A percentile compares a stretch with the other conserved stretches of the same genome.
These are phyloP conservation scores for Rhopalosiphum nymphaeae DNA, from an alignment of 2,888 invertebrate genomes.

Conservation along the genomic window DNA sequence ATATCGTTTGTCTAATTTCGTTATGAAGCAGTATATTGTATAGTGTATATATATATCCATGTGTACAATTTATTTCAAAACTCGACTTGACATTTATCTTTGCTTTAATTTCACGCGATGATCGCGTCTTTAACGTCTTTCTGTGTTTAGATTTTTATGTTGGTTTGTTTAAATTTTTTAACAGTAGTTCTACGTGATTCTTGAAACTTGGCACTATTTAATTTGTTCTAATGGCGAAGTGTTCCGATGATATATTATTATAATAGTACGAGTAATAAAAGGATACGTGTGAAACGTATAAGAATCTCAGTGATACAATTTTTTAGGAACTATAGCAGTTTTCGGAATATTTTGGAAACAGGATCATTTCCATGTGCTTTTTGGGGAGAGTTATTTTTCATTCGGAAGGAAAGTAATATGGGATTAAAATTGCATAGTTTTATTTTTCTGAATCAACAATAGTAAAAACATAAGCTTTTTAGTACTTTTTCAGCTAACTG, in stretches of 20 bases:
- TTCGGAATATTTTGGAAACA: neutral
- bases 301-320: neutral
- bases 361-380: neutral
- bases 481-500: neutral
- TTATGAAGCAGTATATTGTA: neutral
- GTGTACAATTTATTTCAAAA: neutral
- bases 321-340: neutral
- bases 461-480: neutral
- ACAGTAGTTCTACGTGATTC: neutral
- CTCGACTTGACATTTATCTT: neutral
- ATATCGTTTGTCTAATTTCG: neutral
- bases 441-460: neutral
- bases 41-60: too few species aligned
- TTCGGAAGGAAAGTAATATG: neutral
- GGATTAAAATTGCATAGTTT: neutral
- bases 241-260: neutral
- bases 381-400: neutral
- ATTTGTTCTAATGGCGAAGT: neutral
- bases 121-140: neutral
- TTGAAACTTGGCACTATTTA: neutral
- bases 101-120: neutral
- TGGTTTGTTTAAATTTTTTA: neutral
- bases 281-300: neutral
- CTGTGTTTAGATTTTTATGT: neutral
- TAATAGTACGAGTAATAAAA: neutral